These are phyloP conservation scores for Sycophaga agraensis DNA, from an alignment of 1,140 invertebrate genomes.

Conservation along the genomic window DNA sequence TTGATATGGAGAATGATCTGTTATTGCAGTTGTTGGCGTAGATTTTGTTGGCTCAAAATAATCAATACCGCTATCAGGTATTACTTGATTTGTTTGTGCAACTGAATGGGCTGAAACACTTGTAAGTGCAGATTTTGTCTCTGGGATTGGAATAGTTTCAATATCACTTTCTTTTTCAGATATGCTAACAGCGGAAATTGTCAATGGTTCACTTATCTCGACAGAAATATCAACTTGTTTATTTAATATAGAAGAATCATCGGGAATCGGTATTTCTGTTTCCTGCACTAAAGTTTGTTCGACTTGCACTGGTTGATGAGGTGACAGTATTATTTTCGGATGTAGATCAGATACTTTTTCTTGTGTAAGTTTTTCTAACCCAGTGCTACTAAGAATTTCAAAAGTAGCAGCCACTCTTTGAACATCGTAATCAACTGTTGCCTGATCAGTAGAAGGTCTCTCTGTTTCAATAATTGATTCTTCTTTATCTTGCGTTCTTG, in stretches of 20 bases:
- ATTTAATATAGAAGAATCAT: constrained; percentile 42
- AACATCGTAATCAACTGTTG: constrained; percentile 55
- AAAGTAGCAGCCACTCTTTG: constrained; percentile 59
- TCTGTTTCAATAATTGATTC: constrained; percentile 43
- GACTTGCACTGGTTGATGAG: constrained; percentile 52
- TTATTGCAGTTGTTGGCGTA: constrained; percentile 43
- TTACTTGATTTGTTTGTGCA: constrained; percentile 52
- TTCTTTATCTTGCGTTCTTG: constrained; percentile 60
- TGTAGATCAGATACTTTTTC: constrained; percentile 43
- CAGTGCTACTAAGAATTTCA: constrained; percentile 53
- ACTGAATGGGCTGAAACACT: constrained; percentile 51
- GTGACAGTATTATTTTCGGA: constrained; percentile 51
- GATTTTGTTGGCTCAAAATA: constrained; percentile 40
- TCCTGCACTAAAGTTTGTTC: constrained; percentile 57
- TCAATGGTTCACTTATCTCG: constrained; percentile 55
- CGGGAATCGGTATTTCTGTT: constrained; percentile 57
- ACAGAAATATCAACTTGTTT: constrained; percentile 54
- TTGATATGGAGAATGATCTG: constrained; percentile 52
- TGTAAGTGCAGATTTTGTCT: constrained; percentile 49
- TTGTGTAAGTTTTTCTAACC: constrained; percentile 44
- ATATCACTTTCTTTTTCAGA: constrained; percentile 58
- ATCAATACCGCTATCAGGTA: constrained; percentile 44
- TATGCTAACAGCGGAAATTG: constrained; percentile 56
- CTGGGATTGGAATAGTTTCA: constrained; percentile 40
- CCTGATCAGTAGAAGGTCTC: constrained; percentile 51